These are phyloP conservation scores for Odontothrips loti DNA, from an alignment of 2,888 invertebrate genomes.

Conservation along the genomic window DNA sequence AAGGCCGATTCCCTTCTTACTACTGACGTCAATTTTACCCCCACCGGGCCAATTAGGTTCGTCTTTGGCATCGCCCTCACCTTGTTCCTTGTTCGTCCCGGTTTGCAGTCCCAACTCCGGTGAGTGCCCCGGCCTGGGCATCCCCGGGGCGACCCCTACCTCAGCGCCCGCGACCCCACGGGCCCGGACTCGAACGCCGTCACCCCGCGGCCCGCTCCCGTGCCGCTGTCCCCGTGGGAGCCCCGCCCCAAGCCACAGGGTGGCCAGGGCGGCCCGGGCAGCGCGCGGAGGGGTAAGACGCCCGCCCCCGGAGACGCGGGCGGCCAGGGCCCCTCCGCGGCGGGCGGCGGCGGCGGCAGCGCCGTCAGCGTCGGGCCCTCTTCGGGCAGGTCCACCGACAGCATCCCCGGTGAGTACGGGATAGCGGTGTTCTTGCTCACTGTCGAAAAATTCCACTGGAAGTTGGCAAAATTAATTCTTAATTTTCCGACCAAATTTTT, in stretches of 20 bases:
- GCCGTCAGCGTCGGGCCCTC: neutral
- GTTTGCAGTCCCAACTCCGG: constrained; percentile 51
- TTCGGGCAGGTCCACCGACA: neutral
- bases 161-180: constrained; percentile 40
- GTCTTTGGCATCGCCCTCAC: too few species aligned
- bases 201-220: constrained; percentile 29
- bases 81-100: constrained; percentile 24
- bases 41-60: too few species aligned
- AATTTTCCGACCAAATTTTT: too few species aligned
- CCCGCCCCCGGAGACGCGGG: neutral
- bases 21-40: too few species aligned
- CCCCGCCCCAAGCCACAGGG: neutral
- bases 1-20: too few species aligned
- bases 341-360: constrained; percentile 30
- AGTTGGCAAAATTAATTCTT: too few species aligned
- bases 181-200: constrained; percentile 40
- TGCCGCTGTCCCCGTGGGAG: constrained; percentile 30
- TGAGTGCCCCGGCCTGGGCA: constrained; percentile 47
- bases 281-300: constrained; percentile 22
- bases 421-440: neutral
- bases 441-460: too few species aligned
- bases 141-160: constrained; percentile 36
- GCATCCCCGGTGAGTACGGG: neutral
- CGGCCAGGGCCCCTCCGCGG: neutral
- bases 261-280: neutral